Evolutionary conservation across 2,113 vertebrate species (phyloP).

Genomic region (Thamnaconus septentrionalis): DNA sequence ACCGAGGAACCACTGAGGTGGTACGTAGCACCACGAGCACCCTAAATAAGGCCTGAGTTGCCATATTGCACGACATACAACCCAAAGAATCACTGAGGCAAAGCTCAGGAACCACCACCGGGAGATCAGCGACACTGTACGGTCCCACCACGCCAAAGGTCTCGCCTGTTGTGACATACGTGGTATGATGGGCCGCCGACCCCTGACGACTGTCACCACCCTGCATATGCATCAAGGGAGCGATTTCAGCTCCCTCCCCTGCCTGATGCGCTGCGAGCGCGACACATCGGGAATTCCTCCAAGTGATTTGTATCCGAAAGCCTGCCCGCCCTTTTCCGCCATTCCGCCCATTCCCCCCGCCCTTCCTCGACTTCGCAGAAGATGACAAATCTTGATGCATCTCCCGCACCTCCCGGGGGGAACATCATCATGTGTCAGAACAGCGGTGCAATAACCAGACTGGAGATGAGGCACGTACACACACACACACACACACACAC

Average conservation of each 20-base stretch:
- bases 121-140: too few species aligned
- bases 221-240: conserved; percentile 20
- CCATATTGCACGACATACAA: too few species aligned
- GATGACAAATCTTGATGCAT: conserved; percentile 2
- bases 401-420: conserved; percentile 5
- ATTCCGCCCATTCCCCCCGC: too few species aligned
- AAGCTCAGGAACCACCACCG: too few species aligned
- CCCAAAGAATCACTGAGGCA: too few species aligned
- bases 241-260: conserved; percentile 14
- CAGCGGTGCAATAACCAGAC: conserved; percentile 9
- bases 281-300: neutral
- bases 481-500: neutral
- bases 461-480: neutral
- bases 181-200: conserved; percentile 43
- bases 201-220: conserved; percentile 37
- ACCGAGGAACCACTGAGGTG: too few species aligned
- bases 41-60: too few species aligned
- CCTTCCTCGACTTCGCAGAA: too few species aligned
- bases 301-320: conserved; percentile 11
- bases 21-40: too few species aligned
- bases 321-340: neutral
- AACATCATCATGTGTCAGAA: conserved; percentile 19
- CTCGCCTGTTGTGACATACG: conserved; percentile 39
- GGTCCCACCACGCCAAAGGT: conserved; percentile 15
- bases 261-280: neutral